phyloP scores from a whole-genome alignment of 2,888 invertebrate genomes.

The Abrostola triplasia region DNA sequence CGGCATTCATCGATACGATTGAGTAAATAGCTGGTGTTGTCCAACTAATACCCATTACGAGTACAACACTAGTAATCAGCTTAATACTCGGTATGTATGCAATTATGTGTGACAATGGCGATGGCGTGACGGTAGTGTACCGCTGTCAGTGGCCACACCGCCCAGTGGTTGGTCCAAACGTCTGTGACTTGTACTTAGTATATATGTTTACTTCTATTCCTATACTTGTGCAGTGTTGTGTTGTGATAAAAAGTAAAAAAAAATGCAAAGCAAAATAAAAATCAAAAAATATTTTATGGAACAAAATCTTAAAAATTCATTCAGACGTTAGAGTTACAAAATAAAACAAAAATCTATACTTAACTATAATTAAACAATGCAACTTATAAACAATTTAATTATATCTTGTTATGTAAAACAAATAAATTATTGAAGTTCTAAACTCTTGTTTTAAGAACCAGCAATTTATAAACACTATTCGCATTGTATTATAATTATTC shows the following conservation, averaged over 20 bases:
- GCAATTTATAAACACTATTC: too few relatives aligned
- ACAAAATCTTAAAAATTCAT: background rate
- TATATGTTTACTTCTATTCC: conserved; percentile 18
- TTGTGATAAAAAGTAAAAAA: conserved; percentile 16
- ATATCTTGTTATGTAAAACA: too few relatives aligned
- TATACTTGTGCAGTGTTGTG: conserved; percentile 38
- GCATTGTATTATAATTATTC: too few relatives aligned
- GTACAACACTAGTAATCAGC: conserved; percentile 47
- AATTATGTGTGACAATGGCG: conserved; percentile 63
- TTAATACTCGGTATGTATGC: conserved; percentile 42
- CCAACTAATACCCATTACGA: conserved; percentile 38
- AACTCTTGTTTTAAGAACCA: too few relatives aligned
- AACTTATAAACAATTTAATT: background rate
- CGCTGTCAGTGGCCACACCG: conserved; percentile 31
- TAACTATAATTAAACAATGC: background rate
- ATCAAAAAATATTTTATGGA: background rate
- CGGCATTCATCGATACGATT: conserved; percentile 3
- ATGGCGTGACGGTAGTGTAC: conserved; percentile 59
- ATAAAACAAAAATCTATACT: background rate
- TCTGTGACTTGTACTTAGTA: conserved; percentile 11
- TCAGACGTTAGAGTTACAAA: background rate
- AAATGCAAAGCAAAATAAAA: background rate
- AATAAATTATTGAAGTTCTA: too few relatives aligned
- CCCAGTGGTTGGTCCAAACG: conserved; percentile 33
- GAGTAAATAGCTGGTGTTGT: conserved; percentile 33